Conservation (phyloP, 1,140 invertebrate genomes). For the Phthorimaea operculella region DNA sequence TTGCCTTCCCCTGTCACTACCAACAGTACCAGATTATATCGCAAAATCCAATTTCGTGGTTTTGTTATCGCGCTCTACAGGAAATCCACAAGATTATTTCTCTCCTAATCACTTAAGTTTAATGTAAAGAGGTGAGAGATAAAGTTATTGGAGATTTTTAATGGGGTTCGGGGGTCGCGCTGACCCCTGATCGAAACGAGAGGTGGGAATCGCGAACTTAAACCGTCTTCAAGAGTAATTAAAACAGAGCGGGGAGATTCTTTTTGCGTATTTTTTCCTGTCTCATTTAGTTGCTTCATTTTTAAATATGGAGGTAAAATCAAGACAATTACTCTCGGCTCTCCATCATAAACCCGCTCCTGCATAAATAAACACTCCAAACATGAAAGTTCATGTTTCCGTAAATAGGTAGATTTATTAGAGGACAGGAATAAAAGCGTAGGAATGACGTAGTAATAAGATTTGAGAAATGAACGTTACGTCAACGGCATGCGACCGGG, state of each 20-base stretch:
- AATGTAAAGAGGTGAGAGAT: constrained; percentile 3
- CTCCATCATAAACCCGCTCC: too few relatives aligned
- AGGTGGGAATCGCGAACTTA: neutral
- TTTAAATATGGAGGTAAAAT: too few relatives aligned
- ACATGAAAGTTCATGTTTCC: constrained; percentile 10
- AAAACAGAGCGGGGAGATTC: too few relatives aligned
- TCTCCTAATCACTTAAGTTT: constrained; percentile 40
- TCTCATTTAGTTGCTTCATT: too few relatives aligned
- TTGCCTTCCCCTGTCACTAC: constrained; percentile 44
- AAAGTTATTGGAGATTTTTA: neutral
- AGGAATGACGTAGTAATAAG: constrained; percentile 39
- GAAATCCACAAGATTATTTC: constrained; percentile 57
- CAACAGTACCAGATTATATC: constrained; percentile 57
- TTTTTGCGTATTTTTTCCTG: too few relatives aligned
- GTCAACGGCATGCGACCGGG: constrained; percentile 48
- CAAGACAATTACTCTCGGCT: too few relatives aligned
- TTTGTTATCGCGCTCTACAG: constrained; percentile 52
- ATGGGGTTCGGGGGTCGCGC: neutral
- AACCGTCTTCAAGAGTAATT: too few relatives aligned
- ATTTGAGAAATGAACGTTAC: constrained; percentile 53
- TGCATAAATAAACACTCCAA: too few relatives aligned
- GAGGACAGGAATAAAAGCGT: constrained; percentile 33
- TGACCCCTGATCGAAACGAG: neutral
- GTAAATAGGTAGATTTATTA: constrained; percentile 31
- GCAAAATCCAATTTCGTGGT: constrained; percentile 65